Base-by-base conservation (phyloP, 2,797 vertebrate species). In the Sylvia borin region DNA sequence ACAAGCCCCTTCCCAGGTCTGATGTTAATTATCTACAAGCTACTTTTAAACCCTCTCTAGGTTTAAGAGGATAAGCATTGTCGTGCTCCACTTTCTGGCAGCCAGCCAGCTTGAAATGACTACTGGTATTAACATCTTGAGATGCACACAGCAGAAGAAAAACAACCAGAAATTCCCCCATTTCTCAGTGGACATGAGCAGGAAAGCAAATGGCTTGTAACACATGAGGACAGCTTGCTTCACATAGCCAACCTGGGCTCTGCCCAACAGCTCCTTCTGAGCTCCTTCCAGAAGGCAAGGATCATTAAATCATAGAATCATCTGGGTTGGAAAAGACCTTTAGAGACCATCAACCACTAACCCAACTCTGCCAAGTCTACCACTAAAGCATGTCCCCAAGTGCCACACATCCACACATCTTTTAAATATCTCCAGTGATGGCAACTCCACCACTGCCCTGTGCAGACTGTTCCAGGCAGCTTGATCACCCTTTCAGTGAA, bases 91-190 rank as follows among this genome's bases (percentile, higher is more conserved):
- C 45, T 82, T 93, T 92, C 73, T 85, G 73, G 83, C 91, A 95
- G 68, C 32, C 71, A 93, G 78, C 76, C 88, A 96, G 89, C 85
- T 70, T 88, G 92, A 93, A 97, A 94, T n/a, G 25, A 86, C 89
- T 57, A 62, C 58, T 66, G 42, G 11, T 81, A 86, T 93, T 96
- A 95, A 75, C 70, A 31, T 90, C 75, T 53, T 40, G 45, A 93
- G 83, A 87, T 26, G 53, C 81, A 90, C 57, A 58, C 3, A 4
- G 54, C 68, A 93, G 50, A 96, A 93, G 58, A 73, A 95, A 95
- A 95, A 65, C 79, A 85, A 76, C 36, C 60, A 93, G 54, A 92
- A 95, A 96, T 57, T 55, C 70, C 53, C 91, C 70, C 70, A 38
- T 90, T 92, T 89, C 62, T 85, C 91, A 79, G 40, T 82, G 85